A percentile compares a stretch with the other conserved stretches of the same genome.
Evolutionary conservation across 2,113 vertebrate genomes (phyloP).

Genomic region (Seriola rivoliana): DNA sequence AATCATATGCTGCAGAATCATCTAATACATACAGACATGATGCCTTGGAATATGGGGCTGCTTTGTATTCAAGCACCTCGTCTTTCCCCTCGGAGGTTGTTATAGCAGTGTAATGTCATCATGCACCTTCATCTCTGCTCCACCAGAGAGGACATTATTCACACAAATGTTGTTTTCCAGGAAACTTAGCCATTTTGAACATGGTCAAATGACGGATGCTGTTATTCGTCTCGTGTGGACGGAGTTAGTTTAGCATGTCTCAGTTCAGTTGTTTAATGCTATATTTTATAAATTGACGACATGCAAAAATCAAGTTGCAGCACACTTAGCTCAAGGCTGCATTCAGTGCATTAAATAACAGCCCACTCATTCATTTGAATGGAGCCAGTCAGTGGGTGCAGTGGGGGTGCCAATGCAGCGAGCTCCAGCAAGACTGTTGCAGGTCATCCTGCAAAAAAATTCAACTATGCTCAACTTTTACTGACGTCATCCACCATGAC

Average conservation of each 20-base stretch:
- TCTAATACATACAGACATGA: neutral
- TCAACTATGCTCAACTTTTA: too few relatives aligned
- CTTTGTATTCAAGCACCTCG: neutral
- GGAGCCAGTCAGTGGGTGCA: too few relatives aligned
- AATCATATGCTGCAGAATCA: neutral
- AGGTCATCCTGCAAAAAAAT: too few relatives aligned
- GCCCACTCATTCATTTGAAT: too few relatives aligned
- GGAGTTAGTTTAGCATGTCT: neutral
- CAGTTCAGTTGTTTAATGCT: neutral
- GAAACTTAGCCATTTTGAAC: neutral
- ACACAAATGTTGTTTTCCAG: neutral
- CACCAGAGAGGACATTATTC: neutral
- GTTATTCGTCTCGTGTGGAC: neutral
- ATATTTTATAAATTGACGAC: neutral
- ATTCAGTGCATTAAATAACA: neutral
- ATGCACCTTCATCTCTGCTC: neutral
- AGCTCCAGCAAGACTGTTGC: too few relatives aligned
- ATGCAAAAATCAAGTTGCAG: neutral
- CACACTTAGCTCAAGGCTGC: too few relatives aligned
- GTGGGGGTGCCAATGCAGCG: too few relatives aligned
- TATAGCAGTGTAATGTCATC: neutral
- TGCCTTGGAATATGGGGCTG: neutral
- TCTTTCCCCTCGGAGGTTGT: neutral
- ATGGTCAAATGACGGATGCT: neutral
- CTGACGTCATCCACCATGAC: too few relatives aligned